A percentile compares a stretch with the other conserved stretches of the same genome.
Conservation (phyloP, 2,113 vertebrate species). For the Leucosticte australis region DNA sequence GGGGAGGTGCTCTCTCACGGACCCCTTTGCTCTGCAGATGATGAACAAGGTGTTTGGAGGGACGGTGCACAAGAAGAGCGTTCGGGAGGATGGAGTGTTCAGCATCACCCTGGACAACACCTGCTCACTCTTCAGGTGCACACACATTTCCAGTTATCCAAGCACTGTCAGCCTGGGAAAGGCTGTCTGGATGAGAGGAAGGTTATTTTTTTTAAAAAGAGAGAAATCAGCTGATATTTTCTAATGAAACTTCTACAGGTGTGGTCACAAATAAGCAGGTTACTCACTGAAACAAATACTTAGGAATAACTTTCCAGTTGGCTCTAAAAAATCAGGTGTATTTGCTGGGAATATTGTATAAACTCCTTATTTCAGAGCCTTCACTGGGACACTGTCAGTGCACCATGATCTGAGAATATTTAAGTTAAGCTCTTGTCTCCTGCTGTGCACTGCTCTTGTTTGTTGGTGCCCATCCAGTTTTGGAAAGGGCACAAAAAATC, state of each 20-base stretch:
- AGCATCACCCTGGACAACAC: slow-evolving; percentile 90
- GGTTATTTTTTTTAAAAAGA: not conserved
- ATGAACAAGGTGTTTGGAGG: slow-evolving; percentile 99
- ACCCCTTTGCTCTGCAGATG: slow-evolving; percentile 80
- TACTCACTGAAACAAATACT: not conserved
- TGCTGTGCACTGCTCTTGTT: not conserved
- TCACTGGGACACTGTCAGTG: rapidly evolving
- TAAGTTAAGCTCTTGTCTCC: not conserved
- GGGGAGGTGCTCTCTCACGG: not conserved
- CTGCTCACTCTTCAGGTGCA: slow-evolving; percentile 93
- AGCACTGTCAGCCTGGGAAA: not conserved
- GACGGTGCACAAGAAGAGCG: slow-evolving; percentile 93
- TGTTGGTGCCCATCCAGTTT: not conserved
- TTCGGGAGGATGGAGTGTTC: slow-evolving; percentile 96
- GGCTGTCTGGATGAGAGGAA: not conserved
- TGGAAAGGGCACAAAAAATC: not conserved
- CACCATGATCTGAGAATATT: not conserved
- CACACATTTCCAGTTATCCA: not conserved
- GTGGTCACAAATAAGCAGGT: not conserved
- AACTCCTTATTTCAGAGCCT: not conserved
- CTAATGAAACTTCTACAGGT: not conserved
- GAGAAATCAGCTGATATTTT: not conserved
- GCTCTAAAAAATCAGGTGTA: not conserved
- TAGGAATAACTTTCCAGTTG: not conserved
- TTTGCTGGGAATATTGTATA: not conserved